Conservation (phyloP, 1,140 invertebrate species). For the Orussus abietinus region DNA sequence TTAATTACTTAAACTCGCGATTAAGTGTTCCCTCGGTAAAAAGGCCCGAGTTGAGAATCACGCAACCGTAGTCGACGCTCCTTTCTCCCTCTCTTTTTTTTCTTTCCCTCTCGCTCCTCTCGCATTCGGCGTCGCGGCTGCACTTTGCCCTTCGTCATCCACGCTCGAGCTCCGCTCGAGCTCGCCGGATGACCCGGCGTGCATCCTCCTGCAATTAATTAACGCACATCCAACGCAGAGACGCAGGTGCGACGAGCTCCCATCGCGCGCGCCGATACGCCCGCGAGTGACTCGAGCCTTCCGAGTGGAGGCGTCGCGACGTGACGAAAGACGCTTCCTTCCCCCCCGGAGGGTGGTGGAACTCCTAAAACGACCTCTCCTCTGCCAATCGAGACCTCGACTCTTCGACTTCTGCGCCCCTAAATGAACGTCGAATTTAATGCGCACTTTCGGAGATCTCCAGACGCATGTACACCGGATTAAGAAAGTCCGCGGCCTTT, state of each 20-base stretch:
- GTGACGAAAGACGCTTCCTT: too few species aligned
- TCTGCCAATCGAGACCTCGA: too few species aligned
- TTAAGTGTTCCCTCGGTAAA: slow-evolving; percentile 28
- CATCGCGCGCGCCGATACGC: slow-evolving; percentile 22
- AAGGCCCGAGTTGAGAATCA: neutral
- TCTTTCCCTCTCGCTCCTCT: neutral
- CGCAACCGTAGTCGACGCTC: slow-evolving; percentile 8
- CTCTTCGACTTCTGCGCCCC: too few species aligned
- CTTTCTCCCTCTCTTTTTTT: slow-evolving; percentile 1
- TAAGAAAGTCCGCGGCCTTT: too few species aligned
- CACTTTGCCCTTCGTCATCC: neutral
- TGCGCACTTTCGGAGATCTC: too few species aligned
- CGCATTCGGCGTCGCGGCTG: neutral
- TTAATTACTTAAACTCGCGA: slow-evolving; percentile 41
- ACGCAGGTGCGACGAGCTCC: too few species aligned
- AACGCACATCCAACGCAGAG: slow-evolving; percentile 31
- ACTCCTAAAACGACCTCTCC: too few species aligned
- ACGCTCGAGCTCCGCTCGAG: slow-evolving; percentile 6
- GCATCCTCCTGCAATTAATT: slow-evolving; percentile 38
- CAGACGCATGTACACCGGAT: too few species aligned
- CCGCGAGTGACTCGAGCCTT: too few species aligned
- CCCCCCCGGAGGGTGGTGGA: too few species aligned
- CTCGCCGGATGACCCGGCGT: slow-evolving; percentile 15
- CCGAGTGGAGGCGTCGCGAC: slow-evolving; percentile 4
- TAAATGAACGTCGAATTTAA: too few species aligned